Evolutionary conservation across 2,113 vertebrate species (phyloP).

Genomic region (Oncorhynchus keta): DNA sequence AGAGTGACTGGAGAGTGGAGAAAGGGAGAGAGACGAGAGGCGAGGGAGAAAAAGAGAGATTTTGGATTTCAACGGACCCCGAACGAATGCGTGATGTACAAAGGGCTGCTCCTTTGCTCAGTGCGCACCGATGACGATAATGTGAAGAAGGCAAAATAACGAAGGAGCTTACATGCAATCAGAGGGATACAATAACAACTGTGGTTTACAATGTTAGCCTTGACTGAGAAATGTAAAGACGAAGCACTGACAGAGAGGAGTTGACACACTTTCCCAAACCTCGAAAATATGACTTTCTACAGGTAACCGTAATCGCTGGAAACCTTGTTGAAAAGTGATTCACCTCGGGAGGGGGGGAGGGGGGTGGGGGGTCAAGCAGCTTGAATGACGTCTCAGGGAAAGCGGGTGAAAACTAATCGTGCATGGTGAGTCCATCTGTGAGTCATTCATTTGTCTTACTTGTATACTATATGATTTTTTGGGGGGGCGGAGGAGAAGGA

Average conservation of each 20-base stretch:
- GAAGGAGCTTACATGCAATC: background rate
- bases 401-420: constrained; percentile 56
- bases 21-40: background rate
- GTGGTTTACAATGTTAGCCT: background rate
- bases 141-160: background rate
- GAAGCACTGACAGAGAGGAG: background rate
- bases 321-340: no score
- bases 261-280: background rate
- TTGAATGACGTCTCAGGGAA: constrained; percentile 58
- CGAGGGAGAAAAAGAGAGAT: background rate
- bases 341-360: background rate
- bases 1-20: background rate
- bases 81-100: constrained; percentile 1
- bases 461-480: constrained; percentile 25
- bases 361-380: background rate
- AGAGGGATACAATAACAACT: background rate
- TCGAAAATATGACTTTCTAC: background rate
- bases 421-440: constrained; percentile 60
- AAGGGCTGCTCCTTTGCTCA: background rate
- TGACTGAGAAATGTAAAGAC: background rate
- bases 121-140: background rate
- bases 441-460: constrained; percentile 62
- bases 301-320: background rate
- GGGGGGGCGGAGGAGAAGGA: constrained; percentile 30
- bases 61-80: background rate